These are phyloP conservation scores for Andrena trimmerana DNA, from an alignment of 2,888 invertebrate species.

Conservation along the genomic window DNA sequence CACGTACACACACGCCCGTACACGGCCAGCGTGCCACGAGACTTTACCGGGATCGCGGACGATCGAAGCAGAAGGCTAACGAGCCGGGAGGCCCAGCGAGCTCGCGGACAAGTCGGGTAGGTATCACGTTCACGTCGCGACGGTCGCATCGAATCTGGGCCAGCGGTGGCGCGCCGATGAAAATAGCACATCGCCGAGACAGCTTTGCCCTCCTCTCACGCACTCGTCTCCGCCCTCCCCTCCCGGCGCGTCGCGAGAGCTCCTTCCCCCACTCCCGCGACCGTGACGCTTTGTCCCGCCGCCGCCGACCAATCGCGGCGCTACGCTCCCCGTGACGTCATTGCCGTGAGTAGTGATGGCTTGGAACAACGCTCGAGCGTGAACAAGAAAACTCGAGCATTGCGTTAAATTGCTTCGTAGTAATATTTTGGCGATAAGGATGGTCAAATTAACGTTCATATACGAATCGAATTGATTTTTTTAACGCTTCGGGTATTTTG, in stretches of 20 bases:
- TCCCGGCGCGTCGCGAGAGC: constrained; percentile 7
- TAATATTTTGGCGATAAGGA: too few species aligned
- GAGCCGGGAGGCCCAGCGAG: constrained; percentile 43
- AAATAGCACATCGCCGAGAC: constrained; percentile 81
- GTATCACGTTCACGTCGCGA: constrained; percentile 70
- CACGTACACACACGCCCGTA: not conserved
- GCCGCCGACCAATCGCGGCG: constrained; percentile 36
- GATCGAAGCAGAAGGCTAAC: not conserved
- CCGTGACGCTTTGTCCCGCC: constrained; percentile 40
- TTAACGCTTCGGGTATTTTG: too few species aligned
- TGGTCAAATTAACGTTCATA: too few species aligned
- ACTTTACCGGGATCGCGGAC: not conserved
- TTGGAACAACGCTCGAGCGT: not conserved
- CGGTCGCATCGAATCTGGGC: constrained; percentile 82
- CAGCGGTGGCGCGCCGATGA: constrained; percentile 78
- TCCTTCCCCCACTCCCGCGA: not conserved
- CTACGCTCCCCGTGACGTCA: constrained; percentile 46
- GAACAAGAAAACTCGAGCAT: constrained; percentile 30
- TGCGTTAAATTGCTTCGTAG: too few species aligned
- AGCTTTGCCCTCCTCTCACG: constrained; percentile 51
- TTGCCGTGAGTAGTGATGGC: not conserved
- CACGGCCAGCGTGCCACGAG: not conserved
- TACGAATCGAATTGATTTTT: too few species aligned
- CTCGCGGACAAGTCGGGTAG: constrained; percentile 45
- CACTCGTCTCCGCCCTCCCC: constrained; percentile 6